Base-by-base conservation (phyloP, 2,113 vertebrate species). In the Colaptes auratus region DNA sequence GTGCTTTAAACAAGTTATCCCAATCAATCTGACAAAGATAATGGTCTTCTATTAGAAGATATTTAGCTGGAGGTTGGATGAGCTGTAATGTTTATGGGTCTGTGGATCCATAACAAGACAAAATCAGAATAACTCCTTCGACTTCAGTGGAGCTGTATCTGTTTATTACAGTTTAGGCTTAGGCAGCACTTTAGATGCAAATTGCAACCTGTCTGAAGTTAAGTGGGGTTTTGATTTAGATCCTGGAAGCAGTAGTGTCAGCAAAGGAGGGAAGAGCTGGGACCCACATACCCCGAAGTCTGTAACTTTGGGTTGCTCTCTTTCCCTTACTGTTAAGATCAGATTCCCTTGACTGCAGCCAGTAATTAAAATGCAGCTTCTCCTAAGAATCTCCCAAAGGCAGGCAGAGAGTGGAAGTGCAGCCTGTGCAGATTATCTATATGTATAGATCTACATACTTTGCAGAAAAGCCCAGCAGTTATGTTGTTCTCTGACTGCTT, bases 161-260 rank as follows among this genome's bases (percentile, higher is more conserved):
- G 46, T 90, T 95, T 85, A 82, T 92, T 89, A 55, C 73, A 90
- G 6, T 65, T 48, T 85, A 91, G 82, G 53, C 63, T 94, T 77
- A 78, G 80, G 70, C 86, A 88, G 76, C 4, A 4, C 72, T 86
- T 94, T 33, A 90, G 58, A 91, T 88, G 76, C 88, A 83, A 92
- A 78, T 88, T 88, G n/a, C 70, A 91, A 72, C n/a, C 39, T 81
- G 88, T 94, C 44, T 88, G 63, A 88, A 88, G 73, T 93, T 95
- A 92, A 91, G 53, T 52, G 42, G 65, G 46, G 39, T 78, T 96
- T 90, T 90, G 86, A 75, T 95, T 95, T 88, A 88, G 65, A 95
- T 95, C 73, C 53, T 93, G 58, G 61, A 83, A 84, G 79, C 70
- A 81, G 46, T 65, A 58, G 82, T 50, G 66, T 83, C 86, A 75